Base-by-base conservation (phyloP, 2,888 invertebrate species). In the Pelosia muscerda region DNA sequence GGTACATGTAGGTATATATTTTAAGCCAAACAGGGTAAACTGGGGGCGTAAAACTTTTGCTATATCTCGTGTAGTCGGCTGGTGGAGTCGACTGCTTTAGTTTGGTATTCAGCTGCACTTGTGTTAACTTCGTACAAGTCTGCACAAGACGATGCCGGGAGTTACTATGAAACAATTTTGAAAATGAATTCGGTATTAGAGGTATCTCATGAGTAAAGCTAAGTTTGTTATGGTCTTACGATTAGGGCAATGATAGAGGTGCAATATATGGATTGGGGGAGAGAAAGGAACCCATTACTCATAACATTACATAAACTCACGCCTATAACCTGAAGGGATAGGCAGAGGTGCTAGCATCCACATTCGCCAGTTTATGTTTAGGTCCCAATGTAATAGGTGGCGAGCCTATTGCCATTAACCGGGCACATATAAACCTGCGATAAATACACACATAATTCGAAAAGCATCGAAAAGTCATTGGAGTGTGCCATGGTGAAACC, bases 91-190 rank as follows among this genome's bases (percentile, higher is more conserved):
- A 60, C 59, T 66, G 25, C 55, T 22, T 11, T 31, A 66, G 59
- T 66, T 66, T 26, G 26, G 23, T 53, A 58, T 67, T 67, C 66
- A 67, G 62, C 57, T 63, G 53, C 63, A 67, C 66, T 63, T 58
- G 62, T 23, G 62, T 19, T 62, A 63, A 67, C 57, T 67, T 53
- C 57, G 19, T 22, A 53, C 22, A 59, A 53, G 62, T 42, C 66
- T 67, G 57, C 57, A 23, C 25, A 25, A 61, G 25, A 60, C 59
- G 34, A 53, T 55, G 28, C 56, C 57, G 15, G 2, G 34, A 66
- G n/a, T 38, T 58, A 6, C 28, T 34, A 63, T 58, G 62, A 63
- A 67, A 66, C 62, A 31, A 63, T 63, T 67, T 58, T 34, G 63
- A 19, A 49, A 63, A 57, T 57, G 63, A 53, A 13, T 61, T 10